phyloP scores from a whole-genome alignment of 2,113 vertebrate species.

The Tenebrosternarchus preto region DNA sequence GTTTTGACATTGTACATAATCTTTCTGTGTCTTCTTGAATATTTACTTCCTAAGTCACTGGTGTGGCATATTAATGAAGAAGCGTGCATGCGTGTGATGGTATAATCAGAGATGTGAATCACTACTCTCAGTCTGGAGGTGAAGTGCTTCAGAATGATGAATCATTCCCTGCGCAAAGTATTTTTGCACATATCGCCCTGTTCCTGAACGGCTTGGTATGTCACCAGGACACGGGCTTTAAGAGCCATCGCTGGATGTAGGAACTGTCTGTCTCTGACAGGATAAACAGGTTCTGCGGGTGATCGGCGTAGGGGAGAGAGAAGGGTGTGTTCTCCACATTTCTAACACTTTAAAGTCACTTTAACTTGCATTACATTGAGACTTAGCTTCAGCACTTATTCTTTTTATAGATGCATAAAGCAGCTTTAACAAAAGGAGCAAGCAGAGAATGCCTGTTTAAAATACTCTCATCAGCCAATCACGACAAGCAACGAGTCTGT shows the following conservation, averaged over 20 bases:
- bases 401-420: constrained; percentile 28
- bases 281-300: too few species aligned
- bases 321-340: background rate
- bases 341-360: background rate
- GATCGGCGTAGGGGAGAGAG: background rate
- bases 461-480: background rate
- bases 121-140: background rate
- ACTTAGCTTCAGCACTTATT: background rate
- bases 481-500: constrained; percentile 8
- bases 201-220: background rate
- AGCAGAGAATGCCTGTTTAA: background rate
- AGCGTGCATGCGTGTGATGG: constrained; percentile 17
- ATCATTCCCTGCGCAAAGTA: background rate
- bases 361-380: background rate
- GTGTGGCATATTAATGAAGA: constrained; percentile 24
- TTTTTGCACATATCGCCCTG: too few species aligned
- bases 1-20: background rate
- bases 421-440: constrained; percentile 6
- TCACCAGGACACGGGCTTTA: constrained; percentile 3
- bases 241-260: background rate
- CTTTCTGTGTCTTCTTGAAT: background rate
- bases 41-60: background rate
- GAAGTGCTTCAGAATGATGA: background rate
- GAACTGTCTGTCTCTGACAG: background rate
- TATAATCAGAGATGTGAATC: constrained; percentile 4